Evolutionary conservation across 2,888 invertebrate genomes (phyloP).

Genomic region (Folsomia candida): DNA sequence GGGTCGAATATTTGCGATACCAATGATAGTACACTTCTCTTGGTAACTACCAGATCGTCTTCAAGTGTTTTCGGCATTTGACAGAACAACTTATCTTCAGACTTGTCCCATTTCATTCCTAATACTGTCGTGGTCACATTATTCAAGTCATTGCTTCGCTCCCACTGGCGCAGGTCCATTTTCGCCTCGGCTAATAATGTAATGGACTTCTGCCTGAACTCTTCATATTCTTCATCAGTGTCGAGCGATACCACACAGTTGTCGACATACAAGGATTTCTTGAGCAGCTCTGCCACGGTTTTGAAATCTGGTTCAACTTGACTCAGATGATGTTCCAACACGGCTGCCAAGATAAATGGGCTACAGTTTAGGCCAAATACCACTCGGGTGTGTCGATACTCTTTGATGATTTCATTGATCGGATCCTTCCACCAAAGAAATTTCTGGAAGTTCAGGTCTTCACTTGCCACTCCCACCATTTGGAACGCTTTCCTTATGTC

Average conservation of each 20-base stretch:
- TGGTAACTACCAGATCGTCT: background rate
- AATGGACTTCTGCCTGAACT: background rate
- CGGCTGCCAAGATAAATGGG: too few relatives aligned
- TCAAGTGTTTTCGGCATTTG: background rate
- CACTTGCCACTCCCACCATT: conserved; percentile 48
- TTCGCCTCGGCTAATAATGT: too few relatives aligned
- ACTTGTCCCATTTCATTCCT: background rate
- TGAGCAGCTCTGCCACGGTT: too few relatives aligned
- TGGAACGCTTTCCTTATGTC: conserved; percentile 52
- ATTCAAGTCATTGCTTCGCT: too few relatives aligned
- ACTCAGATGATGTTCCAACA: too few relatives aligned
- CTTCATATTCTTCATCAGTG: background rate
- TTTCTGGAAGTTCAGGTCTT: conserved; percentile 50
- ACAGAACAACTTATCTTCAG: background rate
- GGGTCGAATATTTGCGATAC: conserved; percentile 8
- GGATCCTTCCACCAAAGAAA: conserved; percentile 49
- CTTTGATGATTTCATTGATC: background rate
- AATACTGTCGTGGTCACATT: background rate
- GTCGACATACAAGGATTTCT: too few relatives aligned
- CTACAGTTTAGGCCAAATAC: too few relatives aligned
- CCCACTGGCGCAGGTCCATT: conserved; percentile 2
- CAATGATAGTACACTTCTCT: conserved; percentile 9
- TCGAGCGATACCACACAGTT: too few relatives aligned
- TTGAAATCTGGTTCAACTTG: too few relatives aligned
- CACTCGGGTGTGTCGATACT: too few relatives aligned